These are phyloP conservation scores for Glaucopsyche alexis DNA, from an alignment of 2,888 invertebrate species.

Conservation along the genomic window DNA sequence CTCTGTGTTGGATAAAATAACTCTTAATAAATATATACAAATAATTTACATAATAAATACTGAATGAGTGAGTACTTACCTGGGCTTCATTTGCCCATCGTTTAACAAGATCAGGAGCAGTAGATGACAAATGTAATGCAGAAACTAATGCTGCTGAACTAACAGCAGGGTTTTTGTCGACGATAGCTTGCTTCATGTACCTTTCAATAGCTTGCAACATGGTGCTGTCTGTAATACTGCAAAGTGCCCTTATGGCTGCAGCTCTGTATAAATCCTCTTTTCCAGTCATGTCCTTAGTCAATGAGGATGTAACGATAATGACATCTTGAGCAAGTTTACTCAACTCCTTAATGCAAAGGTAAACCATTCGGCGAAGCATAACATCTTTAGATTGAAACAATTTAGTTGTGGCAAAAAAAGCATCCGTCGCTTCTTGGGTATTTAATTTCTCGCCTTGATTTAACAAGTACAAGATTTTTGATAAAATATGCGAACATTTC, in stretches of 20 bases:
- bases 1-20: too few relatives aligned
- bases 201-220: constrained; percentile 98
- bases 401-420: constrained; percentile 99
- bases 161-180: constrained; percentile 97
- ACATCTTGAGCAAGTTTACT: constrained; percentile 98
- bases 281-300: constrained; percentile 99
- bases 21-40: too few relatives aligned
- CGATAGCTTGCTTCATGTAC: constrained; percentile 99
- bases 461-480: constrained; percentile 96
- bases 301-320: constrained; percentile 98
- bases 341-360: constrained; percentile 96
- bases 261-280: constrained; percentile 94
- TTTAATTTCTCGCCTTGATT: constrained; percentile 97
- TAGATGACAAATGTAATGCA: constrained; percentile 87
- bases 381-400: constrained; percentile 98
- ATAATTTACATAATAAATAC: background rate
- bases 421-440: constrained; percentile 97
- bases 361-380: constrained; percentile 96
- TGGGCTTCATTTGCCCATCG: constrained; percentile 99
- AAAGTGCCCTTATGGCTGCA: constrained; percentile 97
- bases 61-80: constrained; percentile 70
- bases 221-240: constrained; percentile 96
- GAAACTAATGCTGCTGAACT: constrained; percentile 98
- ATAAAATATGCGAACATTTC: constrained; percentile 97
- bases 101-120: constrained; percentile 95